Evolutionary conservation across 2,797 vertebrate species (phyloP).

Genomic region (Microctenopoma lineatum): DNA sequence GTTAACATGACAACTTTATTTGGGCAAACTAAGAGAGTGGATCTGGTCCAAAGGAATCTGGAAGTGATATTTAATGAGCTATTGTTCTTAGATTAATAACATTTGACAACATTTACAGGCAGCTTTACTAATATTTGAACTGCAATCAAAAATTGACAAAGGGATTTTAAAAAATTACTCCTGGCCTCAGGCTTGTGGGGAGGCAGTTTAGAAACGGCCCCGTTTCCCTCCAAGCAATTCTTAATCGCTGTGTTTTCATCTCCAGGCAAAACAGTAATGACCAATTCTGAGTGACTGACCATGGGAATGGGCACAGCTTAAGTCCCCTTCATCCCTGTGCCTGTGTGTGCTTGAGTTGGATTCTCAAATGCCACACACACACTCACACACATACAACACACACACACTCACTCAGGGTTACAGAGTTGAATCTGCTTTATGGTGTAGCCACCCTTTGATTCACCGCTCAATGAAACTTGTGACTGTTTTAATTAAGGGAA

Average conservation of each 20-base stretch:
- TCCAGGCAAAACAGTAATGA: slow-evolving; percentile 69
- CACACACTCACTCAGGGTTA: slow-evolving; percentile 62
- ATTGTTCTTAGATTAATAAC: not conserved
- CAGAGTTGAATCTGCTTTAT: slow-evolving; percentile 76
- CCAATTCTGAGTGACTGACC: slow-evolving; percentile 73
- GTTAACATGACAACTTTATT: slow-evolving; percentile 31
- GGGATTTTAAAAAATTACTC: slow-evolving; percentile 9
- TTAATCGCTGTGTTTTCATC: slow-evolving; percentile 73
- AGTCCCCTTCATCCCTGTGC: slow-evolving; percentile 69
- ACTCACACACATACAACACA: slow-evolving; percentile 41
- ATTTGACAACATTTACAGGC: not conserved
- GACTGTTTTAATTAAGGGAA: slow-evolving; percentile 83
- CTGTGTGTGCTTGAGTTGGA: slow-evolving; percentile 63
- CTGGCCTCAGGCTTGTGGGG: slow-evolving; percentile 17
- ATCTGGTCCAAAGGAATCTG: slow-evolving; percentile 3
- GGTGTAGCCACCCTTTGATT: slow-evolving; percentile 79
- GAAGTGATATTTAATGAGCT: not conserved
- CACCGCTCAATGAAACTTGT: slow-evolving; percentile 81
- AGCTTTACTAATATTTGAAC: not conserved
- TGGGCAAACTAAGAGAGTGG: slow-evolving; percentile 12
- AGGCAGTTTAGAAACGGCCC: slow-evolving; percentile 26
- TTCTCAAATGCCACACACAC: slow-evolving; percentile 35
- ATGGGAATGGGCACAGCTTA: slow-evolving; percentile 73
- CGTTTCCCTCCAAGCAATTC: slow-evolving; percentile 59
- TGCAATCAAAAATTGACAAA: slow-evolving; percentile 12